Base-by-base conservation (phyloP, 2,113 vertebrate genomes). In the Indri indri region DNA sequence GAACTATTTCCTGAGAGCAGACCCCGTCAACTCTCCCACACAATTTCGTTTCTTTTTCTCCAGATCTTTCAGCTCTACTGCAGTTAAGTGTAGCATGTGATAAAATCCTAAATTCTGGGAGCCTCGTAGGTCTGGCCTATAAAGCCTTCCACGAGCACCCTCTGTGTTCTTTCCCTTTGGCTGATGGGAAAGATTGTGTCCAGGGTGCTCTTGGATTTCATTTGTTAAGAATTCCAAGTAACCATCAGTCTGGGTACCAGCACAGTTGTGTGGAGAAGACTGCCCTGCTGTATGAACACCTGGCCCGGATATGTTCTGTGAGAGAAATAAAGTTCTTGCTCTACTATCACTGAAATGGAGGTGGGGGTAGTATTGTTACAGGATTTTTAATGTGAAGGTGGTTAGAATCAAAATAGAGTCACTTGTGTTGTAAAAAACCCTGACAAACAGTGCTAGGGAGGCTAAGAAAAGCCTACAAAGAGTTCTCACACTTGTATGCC, bases 1-100 rank as follows among this genome's bases (percentile, higher is more conserved):
- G 77, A 92, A 95, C 59, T 32, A 70, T 88, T 81, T 91, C 6
- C 13, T 77, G 6, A 45, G 12, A 63, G n/a, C 25, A 80, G 80
- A 88, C 1, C 1, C 45, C 22, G 70, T 8, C 11, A 70, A 37
- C 3, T 54, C 13, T 81, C 20, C 37, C 70, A 63, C 3, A 40
- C 32, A 88, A 83, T 50, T 32, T 37, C 6, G 25, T 70, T 23
- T 73, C 34, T 22, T 0, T 66, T 52, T 76, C n/a, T 92, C 30
- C 18, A 80, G 22, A 34, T 59, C 30, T 30, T 34, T 61, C 2
- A 37, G 16, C 40, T 61, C 54, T 47, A 8, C 16, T 65, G 2
- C 11, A 37, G 42, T 42, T 30, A 54, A 17, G 18, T 37, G 2
- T 22, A 6, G 2, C 9, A 68, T 22, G 12, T 8, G 6, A 47